Conservation (phyloP, 2,113 vertebrate genomes). For the Ophthalmolycus amberensis region DNA sequence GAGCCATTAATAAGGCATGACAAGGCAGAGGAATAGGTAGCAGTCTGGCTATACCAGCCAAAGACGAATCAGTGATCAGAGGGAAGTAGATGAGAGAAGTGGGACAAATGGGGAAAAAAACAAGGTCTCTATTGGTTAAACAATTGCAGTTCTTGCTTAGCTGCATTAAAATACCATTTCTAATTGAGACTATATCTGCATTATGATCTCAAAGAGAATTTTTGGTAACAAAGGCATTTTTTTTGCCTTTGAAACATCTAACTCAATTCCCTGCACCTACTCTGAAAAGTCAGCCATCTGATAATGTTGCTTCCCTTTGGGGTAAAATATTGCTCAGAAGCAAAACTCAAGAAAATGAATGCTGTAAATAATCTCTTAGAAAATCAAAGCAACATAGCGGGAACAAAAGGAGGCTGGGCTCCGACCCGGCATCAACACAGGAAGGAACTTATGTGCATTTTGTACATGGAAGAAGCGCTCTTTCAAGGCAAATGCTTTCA, state of each 20-base stretch:
- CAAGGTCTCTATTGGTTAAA: slow-evolving; percentile 20
- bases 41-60: slow-evolving; percentile 52
- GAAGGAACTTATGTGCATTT: slow-evolving; percentile 5
- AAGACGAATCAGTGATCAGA: slow-evolving; percentile 67
- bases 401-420: slow-evolving; percentile 33
- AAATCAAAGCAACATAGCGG: slow-evolving; percentile 57
- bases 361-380: slow-evolving; percentile 58
- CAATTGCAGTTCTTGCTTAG: slow-evolving; percentile 31
- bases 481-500: not conserved
- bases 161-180: slow-evolving; percentile 56
- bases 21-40: slow-evolving; percentile 61
- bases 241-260: slow-evolving; percentile 68
- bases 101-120: slow-evolving; percentile 27
- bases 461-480: not conserved
- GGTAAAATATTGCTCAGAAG: slow-evolving; percentile 60
- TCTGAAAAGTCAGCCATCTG: slow-evolving; percentile 68
- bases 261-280: slow-evolving; percentile 56
- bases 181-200: slow-evolving; percentile 62
- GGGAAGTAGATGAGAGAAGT: slow-evolving; percentile 17
- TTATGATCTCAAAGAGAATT: slow-evolving; percentile 58
- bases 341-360: slow-evolving; percentile 61
- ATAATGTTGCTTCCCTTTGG: slow-evolving; percentile 66
- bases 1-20: slow-evolving; percentile 80
- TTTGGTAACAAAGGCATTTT: slow-evolving; percentile 45
- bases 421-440: slow-evolving; percentile 7